A percentile compares a stretch with the other conserved stretches of the same genome.
Conservation (phyloP, 2,797 vertebrate genomes). For the Anguilla megastoma region DNA sequence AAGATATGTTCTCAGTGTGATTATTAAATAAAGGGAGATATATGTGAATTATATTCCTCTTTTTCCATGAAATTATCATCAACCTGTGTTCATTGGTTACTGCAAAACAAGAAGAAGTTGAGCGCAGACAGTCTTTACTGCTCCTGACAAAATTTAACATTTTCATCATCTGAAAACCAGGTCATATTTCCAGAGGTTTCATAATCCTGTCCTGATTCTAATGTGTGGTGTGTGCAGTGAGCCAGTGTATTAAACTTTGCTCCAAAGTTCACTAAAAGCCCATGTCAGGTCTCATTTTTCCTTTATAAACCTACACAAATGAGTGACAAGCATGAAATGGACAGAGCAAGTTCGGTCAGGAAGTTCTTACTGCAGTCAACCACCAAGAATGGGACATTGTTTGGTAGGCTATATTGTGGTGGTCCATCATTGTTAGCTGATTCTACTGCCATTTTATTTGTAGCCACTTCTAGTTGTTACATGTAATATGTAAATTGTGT, state of each 20-base stretch:
- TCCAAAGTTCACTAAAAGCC: neutral
- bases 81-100: conserved; percentile 52
- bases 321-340: no score
- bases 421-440: no score
- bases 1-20: conserved; percentile 43
- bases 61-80: conserved; percentile 50
- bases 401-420: no score
- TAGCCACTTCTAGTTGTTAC: no score
- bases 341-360: no score
- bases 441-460: no score
- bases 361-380: no score
- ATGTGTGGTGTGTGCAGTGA: neutral
- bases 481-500: no score
- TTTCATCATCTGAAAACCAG: neutral
- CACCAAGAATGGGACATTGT: no score
- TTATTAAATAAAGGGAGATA: conserved; percentile 49
- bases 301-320: neutral
- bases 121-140: conserved; percentile 60
- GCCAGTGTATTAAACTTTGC: neutral
- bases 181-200: neutral
- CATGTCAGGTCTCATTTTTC: neutral
- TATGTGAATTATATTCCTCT: conserved; percentile 43
- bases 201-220: neutral
- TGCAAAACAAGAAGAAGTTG: conserved; percentile 63
- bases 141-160: conserved; percentile 39